These are phyloP conservation scores for Sycobia sp. DNA, from an alignment of 1,140 invertebrate species.

Conservation along the genomic window DNA sequence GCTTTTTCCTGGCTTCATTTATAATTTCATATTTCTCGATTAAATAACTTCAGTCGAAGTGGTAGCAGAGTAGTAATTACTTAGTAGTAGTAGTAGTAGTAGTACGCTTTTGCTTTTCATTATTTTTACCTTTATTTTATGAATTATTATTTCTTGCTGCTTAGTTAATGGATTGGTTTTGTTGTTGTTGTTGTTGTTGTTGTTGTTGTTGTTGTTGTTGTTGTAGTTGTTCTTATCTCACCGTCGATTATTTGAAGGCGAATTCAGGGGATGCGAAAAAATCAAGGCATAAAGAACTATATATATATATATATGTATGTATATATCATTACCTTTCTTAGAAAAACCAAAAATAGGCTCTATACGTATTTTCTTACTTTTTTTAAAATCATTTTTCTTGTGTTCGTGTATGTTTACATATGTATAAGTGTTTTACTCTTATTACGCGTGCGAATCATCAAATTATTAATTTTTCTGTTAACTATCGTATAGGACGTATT, in stretches of 20 bases:
- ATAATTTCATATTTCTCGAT: conserved; percentile 19
- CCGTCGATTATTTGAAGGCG: conserved; percentile 43
- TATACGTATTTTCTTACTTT: conserved; percentile 30
- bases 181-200: too few species aligned
- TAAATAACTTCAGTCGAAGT: conserved; percentile 25
- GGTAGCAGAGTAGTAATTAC: conserved; percentile 29
- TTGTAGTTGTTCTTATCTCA: too few species aligned
- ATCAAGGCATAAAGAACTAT: too few species aligned
- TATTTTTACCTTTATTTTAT: conserved; percentile 16
- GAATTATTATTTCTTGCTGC: conserved; percentile 13
- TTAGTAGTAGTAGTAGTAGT: too few species aligned
- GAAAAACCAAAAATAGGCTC: conserved; percentile 48
- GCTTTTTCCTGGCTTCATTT: conserved; percentile 7
- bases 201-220: too few species aligned
- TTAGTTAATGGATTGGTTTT: conserved; percentile 31
- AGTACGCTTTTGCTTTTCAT: conserved; percentile 13
- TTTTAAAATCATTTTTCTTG: conserved; percentile 32
- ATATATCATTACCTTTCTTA: conserved; percentile 52
- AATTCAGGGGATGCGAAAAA: conserved; percentile 49
- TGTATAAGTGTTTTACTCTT: conserved; percentile 41
- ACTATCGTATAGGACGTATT: conserved; percentile 44
- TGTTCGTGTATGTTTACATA: conserved; percentile 39
- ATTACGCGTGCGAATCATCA: conserved; percentile 37
- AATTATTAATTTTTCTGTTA: conserved; percentile 32
- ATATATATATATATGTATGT: too few species aligned